Evolutionary conservation across 1,140 invertebrate species (phyloP), one percentile per base, ranked within the genome.

Genomic region (Sarcophaga peregrina): DNA sequence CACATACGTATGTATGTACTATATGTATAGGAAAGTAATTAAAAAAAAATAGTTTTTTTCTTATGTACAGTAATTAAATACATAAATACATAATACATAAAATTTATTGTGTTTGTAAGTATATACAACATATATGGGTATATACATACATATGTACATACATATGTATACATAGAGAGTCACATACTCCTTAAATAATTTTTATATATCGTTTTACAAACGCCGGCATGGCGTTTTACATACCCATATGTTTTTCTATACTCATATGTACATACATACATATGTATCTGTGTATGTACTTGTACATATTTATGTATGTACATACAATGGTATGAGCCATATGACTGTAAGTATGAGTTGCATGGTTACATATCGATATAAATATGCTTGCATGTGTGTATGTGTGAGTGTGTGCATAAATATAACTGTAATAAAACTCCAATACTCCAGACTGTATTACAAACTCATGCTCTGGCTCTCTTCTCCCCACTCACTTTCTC

Each of bases 171-270:
- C n/a, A 68, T n/a, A 68, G n/a, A 68, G 20, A 68, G 20, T 68
- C 62, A 20, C n/a, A 17, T 20, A 68, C 58, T 68, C 17, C 8
- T 1, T 20, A n/a, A 20, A 68, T 20, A 68, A 6, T 68, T 20
- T 68, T 68, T 68, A 17, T 68, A 68, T 68, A 68, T 20, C 17
- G 17, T 68, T 68, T 68, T 68, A 25, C 20, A 68, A 68, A 68
- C 20, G 62, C n/a, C 62, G 62, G 62, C 62, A 68, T 68, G 62
- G 62, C 62, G 62, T 8, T 68, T 68, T 68, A 68, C 25, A 37
- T 37, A 37, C 25, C 25, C 25, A 37, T 68, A 25, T 68, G 62
- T 9, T 58, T n/a, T 68, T 37, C 4, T 37, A n/a, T n/a, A n/a
- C n/a, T n/a, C n/a, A n/a, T n/a, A n/a, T 68, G 58, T 17, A 20